These are phyloP conservation scores for Eolophus roseicapilla DNA, from an alignment of 2,113 vertebrate genomes.

Conservation along the genomic window DNA sequence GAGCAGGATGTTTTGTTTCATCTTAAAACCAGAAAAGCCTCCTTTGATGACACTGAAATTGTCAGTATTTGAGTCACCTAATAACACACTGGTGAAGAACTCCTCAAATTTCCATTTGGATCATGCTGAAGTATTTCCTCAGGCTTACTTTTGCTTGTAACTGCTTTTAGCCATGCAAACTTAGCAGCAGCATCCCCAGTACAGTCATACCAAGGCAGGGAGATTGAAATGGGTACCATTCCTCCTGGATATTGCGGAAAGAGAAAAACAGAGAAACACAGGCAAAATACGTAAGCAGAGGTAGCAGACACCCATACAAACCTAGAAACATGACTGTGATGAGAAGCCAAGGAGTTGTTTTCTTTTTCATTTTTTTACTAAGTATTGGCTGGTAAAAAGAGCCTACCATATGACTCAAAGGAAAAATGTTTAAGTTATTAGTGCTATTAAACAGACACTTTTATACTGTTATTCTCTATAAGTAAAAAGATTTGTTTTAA, in stretches of 20 bases:
- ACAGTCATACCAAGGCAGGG: neutral
- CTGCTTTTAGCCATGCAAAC: neutral
- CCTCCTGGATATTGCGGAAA: neutral
- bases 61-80: neutral
- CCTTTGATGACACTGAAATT: neutral
- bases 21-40: neutral
- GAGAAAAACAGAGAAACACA: neutral
- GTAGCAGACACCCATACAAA: neutral
- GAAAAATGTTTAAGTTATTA: neutral
- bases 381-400: neutral
- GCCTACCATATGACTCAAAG: neutral
- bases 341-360: neutral
- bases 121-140: neutral
- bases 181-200: neutral
- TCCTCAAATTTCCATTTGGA: neutral
- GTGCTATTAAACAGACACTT: constrained; percentile 11
- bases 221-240: neutral
- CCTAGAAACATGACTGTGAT: neutral
- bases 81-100: neutral
- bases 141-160: neutral
- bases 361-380: neutral
- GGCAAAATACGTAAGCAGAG: neutral
- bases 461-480: neutral
- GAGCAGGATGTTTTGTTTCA: neutral
- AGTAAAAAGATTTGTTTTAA: constrained; percentile 12